A percentile compares a stretch with the other conserved stretches of the same genome.
These are phyloP conservation scores for Amblyjoppa fuscipennis DNA, from an alignment of 2,888 invertebrate genomes.

Conservation along the genomic window DNA sequence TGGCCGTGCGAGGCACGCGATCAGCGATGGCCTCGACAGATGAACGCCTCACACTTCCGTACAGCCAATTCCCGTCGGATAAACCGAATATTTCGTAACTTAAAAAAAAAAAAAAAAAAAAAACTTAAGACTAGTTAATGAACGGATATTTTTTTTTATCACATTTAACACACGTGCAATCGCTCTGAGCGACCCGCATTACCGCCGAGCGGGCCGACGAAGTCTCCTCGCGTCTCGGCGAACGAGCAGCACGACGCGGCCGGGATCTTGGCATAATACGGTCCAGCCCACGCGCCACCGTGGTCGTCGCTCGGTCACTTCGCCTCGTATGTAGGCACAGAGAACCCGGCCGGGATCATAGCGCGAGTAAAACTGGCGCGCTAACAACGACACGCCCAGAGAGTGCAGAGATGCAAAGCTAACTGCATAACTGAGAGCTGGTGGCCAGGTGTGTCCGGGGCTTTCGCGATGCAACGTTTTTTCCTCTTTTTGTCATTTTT, in stretches of 20 bases:
- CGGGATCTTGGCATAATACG: constrained; percentile 78
- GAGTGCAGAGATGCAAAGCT: constrained; percentile 49
- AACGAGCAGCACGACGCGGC: constrained; percentile 62
- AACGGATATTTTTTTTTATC: not conserved
- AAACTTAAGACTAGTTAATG: not conserved
- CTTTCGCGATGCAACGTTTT: constrained; percentile 59
- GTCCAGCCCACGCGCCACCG: constrained; percentile 77
- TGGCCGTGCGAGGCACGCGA: not conserved
- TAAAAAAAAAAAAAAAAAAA: too few species aligned
- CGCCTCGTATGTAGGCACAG: constrained; percentile 55
- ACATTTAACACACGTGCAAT: not conserved
- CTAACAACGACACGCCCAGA: constrained; percentile 67
- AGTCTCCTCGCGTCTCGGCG: constrained; percentile 50
- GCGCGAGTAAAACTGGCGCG: constrained; percentile 58
- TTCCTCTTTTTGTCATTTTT: constrained; percentile 60
- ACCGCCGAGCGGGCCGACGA: constrained; percentile 24
- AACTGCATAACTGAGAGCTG: constrained; percentile 62
- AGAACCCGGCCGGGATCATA: constrained; percentile 56
- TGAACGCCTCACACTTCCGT: too few species aligned
- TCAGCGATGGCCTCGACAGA: not conserved
- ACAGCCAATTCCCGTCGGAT: too few species aligned
- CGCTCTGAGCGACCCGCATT: not conserved
- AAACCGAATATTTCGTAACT: too few species aligned
- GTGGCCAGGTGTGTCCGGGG: constrained; percentile 78
- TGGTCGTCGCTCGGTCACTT: constrained; percentile 54